These are phyloP conservation scores for Lagria hirta DNA, from an alignment of 2,888 invertebrate genomes.

Conservation along the genomic window DNA sequence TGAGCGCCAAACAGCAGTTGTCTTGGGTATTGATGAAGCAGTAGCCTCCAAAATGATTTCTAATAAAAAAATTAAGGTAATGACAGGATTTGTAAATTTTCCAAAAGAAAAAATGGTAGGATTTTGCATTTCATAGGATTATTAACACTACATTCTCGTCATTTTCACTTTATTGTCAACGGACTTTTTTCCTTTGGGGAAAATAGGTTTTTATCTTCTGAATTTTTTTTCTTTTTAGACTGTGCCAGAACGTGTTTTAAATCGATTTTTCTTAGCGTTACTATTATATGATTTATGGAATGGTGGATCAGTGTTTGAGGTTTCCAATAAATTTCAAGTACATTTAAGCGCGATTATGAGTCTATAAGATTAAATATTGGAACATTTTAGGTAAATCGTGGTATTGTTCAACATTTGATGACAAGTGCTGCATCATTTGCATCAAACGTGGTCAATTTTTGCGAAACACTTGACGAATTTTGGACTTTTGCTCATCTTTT, in stretches of 20 bases:
- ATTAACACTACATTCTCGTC: too few species aligned
- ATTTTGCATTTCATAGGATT: too few species aligned
- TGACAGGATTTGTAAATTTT: too few species aligned
- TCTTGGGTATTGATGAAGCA: slow-evolving; percentile 78
- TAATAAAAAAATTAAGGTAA: slow-evolving; percentile 65
- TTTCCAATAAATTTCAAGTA: slow-evolving; percentile 70
- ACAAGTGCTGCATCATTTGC: slow-evolving; percentile 72
- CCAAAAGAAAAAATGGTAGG: too few species aligned
- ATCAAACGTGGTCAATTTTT: slow-evolving; percentile 75
- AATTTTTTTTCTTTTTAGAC: slow-evolving; percentile 54
- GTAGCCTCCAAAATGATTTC: slow-evolving; percentile 68
- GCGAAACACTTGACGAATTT: slow-evolving; percentile 75
- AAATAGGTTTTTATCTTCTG: slow-evolving; percentile 9
- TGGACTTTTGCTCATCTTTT: slow-evolving; percentile 83
- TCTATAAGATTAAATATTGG: slow-evolving; percentile 3
- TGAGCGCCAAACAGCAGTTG: slow-evolving; percentile 69
- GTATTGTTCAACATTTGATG: slow-evolving; percentile 77
- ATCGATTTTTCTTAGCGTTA: slow-evolving; percentile 82
- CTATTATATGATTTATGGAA: slow-evolving; percentile 81
- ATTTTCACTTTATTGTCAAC: too few species aligned
- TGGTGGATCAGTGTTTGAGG: slow-evolving; percentile 63
- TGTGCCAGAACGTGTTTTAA: slow-evolving; percentile 63
- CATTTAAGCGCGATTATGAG: too few species aligned
- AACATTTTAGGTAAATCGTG: slow-evolving; percentile 63
- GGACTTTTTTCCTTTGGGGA: too few species aligned